These are phyloP conservation scores for Squalus acanthias DNA, from an alignment of 2,797 vertebrate genomes.

Conservation along the genomic window DNA sequence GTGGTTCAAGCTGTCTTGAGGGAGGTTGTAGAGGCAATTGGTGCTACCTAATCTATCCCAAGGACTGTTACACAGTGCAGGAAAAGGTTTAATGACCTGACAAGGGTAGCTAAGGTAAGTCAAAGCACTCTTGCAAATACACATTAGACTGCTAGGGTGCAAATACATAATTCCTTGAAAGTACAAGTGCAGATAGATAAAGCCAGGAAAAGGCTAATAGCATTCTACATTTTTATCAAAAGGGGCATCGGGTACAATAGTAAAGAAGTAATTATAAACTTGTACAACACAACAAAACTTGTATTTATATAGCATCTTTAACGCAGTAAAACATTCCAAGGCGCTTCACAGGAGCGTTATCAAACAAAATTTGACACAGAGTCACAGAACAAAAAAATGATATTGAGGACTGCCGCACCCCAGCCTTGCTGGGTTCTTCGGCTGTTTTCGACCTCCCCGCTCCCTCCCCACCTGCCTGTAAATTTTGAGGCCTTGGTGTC, in stretches of 20 bases:
- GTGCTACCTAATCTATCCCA: background rate
- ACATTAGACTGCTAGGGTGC: background rate
- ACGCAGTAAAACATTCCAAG: too few species aligned
- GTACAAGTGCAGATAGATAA: background rate
- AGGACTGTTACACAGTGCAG: background rate
- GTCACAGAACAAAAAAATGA: too few species aligned
- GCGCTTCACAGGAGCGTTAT: too few species aligned
- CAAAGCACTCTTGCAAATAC: background rate
- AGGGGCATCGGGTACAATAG: background rate
- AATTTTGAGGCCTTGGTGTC: background rate
- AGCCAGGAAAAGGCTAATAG: background rate
- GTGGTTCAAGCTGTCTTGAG: background rate
- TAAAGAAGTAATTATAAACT: background rate
- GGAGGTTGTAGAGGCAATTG: background rate
- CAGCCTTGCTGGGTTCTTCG: background rate
- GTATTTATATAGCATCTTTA: too few species aligned
- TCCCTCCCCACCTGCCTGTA: background rate
- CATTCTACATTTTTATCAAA: background rate
- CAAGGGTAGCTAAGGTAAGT: background rate
- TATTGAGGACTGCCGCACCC: background rate
- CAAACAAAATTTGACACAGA: too few species aligned
- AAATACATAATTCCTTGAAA: background rate
- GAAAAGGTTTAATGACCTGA: background rate
- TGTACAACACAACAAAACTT: background rate
- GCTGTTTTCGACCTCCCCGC: background rate